Base-by-base conservation (phyloP, 1,140 invertebrate species). In the Trichogramma pretiosum region DNA sequence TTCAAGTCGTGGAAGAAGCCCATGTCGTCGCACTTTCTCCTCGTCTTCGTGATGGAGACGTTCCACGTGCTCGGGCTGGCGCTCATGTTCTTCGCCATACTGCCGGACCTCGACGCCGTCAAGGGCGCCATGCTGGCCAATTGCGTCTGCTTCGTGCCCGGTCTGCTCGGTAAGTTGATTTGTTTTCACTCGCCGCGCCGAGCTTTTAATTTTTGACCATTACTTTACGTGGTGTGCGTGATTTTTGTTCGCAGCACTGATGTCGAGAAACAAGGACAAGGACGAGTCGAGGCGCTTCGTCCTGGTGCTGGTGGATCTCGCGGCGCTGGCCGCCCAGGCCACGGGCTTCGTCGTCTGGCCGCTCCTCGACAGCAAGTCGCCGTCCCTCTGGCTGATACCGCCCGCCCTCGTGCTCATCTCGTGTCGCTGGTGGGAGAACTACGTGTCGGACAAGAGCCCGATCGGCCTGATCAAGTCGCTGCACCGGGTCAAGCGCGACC, bases 371-470 rank as follows among this genome's bases (percentile, higher is more conserved):
- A 78, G 78, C 36, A 79, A 77, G 21, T 70, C 67, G 37, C 78
- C 78, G 1, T 76, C 79, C 43, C 61, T 87, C 18, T 94, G 88
- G 87, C 74, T 91, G 7, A 85, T 94, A 43, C 91, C 93, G 1
- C 67, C 90, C 0, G 74, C 89, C 1, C 76, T 91, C 7, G 68
- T 95, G 28, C 78, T 93, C 33, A 84, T 93, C 32, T 96, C 92
- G 3, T 79, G 90, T 22, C 86, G 89, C 19, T 97, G 91, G 88
- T 97, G 93, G 93, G 93, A 97, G 70, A 98, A 97, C 72, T 98
- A 90, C 61, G 88, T 93, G 0, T 87, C 87, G 21, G 78, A 79
- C 52, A 78, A 86, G 44, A 91, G 87, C 52, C 82, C 85, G 0
- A 78, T 91, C 48, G 78, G 78, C 35, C 75, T 90, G 36, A 82